Conservation (phyloP, 2,113 vertebrate genomes). For the Parus major region DNA sequence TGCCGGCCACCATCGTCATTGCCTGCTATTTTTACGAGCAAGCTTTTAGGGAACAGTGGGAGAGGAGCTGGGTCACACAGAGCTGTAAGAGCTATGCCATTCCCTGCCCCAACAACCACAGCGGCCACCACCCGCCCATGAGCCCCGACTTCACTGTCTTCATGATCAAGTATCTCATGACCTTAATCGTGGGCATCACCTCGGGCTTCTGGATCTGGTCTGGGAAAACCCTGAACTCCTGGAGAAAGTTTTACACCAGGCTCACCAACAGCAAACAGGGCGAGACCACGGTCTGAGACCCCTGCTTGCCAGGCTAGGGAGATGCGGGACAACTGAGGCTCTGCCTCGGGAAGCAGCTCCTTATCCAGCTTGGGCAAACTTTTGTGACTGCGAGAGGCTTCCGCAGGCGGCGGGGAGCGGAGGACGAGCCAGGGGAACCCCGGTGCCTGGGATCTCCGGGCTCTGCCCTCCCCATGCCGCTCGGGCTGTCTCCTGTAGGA, state of each 20-base stretch:
- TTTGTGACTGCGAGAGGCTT: background rate
- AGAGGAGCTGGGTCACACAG: slow-evolving; percentile 90
- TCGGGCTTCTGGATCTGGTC: slow-evolving; percentile 99
- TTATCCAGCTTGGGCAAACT: background rate
- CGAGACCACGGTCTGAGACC: slow-evolving; percentile 89
- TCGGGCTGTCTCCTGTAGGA: background rate
- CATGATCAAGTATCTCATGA: slow-evolving; percentile 99
- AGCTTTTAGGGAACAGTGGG: slow-evolving; percentile 97
- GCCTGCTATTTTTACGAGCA: slow-evolving; percentile 98
- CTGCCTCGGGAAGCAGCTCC: background rate
- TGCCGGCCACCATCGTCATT: slow-evolving; percentile 95
- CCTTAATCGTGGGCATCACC: slow-evolving; percentile 96
- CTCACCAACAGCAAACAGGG: slow-evolving; percentile 93
- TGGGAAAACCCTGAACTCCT: slow-evolving; percentile 94
- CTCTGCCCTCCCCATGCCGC: background rate
- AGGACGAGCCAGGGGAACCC: background rate
- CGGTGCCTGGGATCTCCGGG: background rate
- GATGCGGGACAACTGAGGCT: background rate
- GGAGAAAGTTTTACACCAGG: slow-evolving; percentile 96
- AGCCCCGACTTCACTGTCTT: slow-evolving; percentile 96
- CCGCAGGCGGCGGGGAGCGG: background rate
- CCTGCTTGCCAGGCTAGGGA: background rate
- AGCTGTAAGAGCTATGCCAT: slow-evolving; percentile 92
- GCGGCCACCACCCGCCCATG: slow-evolving; percentile 83
- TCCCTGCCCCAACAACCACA: slow-evolving; percentile 81